Conservation (phyloP, 2,888 invertebrate species). For the Pristionchus japonicus region DNA sequence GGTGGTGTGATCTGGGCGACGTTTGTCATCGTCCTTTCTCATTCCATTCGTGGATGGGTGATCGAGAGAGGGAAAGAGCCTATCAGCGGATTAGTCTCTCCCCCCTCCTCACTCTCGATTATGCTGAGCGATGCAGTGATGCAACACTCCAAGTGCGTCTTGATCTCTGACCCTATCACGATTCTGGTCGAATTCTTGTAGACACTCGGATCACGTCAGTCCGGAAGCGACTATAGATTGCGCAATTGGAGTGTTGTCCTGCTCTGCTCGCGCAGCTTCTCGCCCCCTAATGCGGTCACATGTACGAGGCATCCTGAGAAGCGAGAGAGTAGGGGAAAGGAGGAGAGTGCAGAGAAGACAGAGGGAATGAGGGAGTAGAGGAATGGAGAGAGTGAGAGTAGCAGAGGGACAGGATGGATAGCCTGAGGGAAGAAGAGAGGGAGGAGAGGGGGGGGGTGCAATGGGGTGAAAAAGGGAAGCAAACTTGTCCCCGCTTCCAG, state of each 20-base stretch:
- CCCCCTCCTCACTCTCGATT: not conserved
- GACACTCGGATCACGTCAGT: conserved; percentile 9
- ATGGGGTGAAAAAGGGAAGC: not conserved
- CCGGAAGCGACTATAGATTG: not conserved
- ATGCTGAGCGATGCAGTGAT: conserved; percentile 12
- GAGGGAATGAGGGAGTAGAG: not conserved
- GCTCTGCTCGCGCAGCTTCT: not conserved
- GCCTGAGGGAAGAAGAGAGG: not conserved
- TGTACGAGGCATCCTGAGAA: conserved; percentile 29
- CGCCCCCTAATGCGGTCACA: conserved; percentile 39
- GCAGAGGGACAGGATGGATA: not conserved
- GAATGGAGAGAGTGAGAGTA: not conserved
- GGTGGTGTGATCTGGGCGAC: not conserved
- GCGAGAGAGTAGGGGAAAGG: not conserved
- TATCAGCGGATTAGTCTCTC: conserved; percentile 15
- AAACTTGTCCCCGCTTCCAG: conserved; percentile 14
- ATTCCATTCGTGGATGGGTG: not conserved
- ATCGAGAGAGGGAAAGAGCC: not conserved
- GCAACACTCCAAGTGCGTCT: not conserved
- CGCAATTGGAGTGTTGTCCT: conserved; percentile 37
- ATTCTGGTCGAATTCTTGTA: not conserved
- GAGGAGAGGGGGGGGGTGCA: not conserved
- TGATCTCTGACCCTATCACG: not conserved
- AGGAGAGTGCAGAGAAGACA: not conserved
- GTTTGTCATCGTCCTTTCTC: not conserved